A percentile compares a stretch with the other conserved stretches of the same genome.
phyloP scores from a whole-genome alignment of 2,888 invertebrate species.

The Drosophila koepferae region DNA sequence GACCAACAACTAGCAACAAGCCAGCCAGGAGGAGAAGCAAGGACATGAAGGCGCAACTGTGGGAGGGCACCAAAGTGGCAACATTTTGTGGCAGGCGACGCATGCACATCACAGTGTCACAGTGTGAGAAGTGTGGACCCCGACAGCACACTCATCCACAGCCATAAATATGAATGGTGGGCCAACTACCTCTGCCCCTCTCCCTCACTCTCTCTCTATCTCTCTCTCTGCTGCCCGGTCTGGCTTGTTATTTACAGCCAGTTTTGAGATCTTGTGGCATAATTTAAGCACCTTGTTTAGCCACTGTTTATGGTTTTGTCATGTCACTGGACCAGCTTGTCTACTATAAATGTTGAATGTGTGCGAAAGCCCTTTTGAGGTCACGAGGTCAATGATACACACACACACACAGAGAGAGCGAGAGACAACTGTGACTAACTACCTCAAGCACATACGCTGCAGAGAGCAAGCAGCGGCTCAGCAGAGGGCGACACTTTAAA shows the following conservation, averaged over 20 bases:
- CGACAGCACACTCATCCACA: slow-evolving; percentile 38
- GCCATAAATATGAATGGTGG: slow-evolving; percentile 74
- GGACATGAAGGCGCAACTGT: slow-evolving; percentile 26
- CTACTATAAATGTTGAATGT: slow-evolving; percentile 60
- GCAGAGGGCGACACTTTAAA: slow-evolving; percentile 70
- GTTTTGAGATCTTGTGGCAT: slow-evolving; percentile 80
- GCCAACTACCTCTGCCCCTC: neutral
- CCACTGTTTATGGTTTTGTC: slow-evolving; percentile 81
- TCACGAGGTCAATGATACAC: slow-evolving; percentile 78
- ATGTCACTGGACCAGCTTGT: slow-evolving; percentile 72
- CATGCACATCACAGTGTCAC: slow-evolving; percentile 48
- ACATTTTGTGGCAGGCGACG: slow-evolving; percentile 74
- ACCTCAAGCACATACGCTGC: neutral
- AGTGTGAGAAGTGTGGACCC: slow-evolving; percentile 6
- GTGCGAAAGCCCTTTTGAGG: slow-evolving; percentile 67
- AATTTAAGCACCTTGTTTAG: slow-evolving; percentile 82
- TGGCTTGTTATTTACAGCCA: slow-evolving; percentile 77
- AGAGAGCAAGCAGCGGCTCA: neutral
- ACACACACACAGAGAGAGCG: slow-evolving; percentile 32
- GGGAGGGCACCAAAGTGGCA: slow-evolving; percentile 53
- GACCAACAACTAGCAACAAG: slow-evolving; percentile 76
- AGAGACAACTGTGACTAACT: neutral
- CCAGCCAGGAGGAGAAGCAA: slow-evolving; percentile 36
- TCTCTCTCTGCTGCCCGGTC: slow-evolving; percentile 21
- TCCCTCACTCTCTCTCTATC: neutral